These are phyloP conservation scores for Trachemys scripta DNA, from an alignment of 2,113 vertebrate genomes.

Conservation along the genomic window DNA sequence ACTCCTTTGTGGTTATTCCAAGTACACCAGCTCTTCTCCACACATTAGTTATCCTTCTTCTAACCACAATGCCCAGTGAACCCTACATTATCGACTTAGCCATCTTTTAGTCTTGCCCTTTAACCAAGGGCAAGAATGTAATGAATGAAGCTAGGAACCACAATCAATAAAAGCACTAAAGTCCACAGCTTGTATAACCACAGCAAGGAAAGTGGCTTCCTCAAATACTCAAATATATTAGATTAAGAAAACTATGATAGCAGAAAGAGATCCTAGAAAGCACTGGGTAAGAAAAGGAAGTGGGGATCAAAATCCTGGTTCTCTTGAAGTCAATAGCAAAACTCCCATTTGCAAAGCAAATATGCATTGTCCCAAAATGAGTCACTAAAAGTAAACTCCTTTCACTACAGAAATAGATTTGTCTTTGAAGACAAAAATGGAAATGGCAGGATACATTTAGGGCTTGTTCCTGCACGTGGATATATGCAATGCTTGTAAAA, in stretches of 20 bases:
- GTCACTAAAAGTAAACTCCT: not conserved
- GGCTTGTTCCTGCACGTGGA: not conserved
- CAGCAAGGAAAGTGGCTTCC: not conserved
- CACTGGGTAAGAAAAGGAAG: not conserved
- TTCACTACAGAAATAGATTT: not conserved
- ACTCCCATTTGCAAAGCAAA: not conserved
- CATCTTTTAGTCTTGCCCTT: not conserved
- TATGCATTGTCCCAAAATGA: not conserved
- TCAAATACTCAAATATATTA: not conserved
- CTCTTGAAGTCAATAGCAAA: not conserved
- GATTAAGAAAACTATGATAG: not conserved
- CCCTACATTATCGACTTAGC: not conserved
- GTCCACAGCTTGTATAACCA: not conserved
- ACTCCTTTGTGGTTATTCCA: not conserved
- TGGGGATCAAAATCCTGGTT: rapidly evolving
- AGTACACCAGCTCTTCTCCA: not conserved
- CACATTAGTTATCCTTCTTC: not conserved
- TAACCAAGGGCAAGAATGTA: not conserved
- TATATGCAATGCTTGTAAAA: not conserved
- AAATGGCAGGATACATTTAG: not conserved
- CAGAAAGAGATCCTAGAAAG: not conserved
- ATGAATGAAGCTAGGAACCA: not conserved
- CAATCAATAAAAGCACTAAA: not conserved
- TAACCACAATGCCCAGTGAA: not conserved
- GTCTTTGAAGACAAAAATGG: not conserved